These are phyloP conservation scores for Volucella bombylans DNA, from an alignment of 2,888 invertebrate species.

Conservation along the genomic window DNA sequence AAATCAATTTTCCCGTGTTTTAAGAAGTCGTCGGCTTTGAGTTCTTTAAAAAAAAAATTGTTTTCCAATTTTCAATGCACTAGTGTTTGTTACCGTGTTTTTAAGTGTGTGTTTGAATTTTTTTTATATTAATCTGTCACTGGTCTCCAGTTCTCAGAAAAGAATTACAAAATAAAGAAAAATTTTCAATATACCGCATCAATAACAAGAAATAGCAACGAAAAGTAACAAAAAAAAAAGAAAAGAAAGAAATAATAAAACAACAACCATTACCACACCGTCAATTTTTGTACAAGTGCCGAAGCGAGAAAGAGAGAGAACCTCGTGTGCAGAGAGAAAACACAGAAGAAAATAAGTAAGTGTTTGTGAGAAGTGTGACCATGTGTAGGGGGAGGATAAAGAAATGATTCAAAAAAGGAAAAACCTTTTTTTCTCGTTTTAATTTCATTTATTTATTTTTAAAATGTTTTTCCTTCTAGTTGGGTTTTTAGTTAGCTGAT, in stretches of 20 bases:
- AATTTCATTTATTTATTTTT: slow-evolving; percentile 10
- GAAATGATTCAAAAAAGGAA: too few relatives aligned
- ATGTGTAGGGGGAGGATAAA: too few relatives aligned
- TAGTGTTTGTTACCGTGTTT: slow-evolving; percentile 10
- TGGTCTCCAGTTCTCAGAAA: slow-evolving; percentile 21
- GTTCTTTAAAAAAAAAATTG: too few relatives aligned
- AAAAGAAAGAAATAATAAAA: slow-evolving; percentile 2
- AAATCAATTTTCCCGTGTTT: slow-evolving; percentile 66
- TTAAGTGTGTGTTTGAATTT: background rate
- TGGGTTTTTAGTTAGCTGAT: too few relatives aligned
- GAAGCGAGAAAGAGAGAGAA: slow-evolving; percentile 2
- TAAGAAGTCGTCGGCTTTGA: too few relatives aligned
- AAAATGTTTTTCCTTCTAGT: background rate
- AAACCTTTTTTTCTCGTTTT: background rate
- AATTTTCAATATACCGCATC: slow-evolving; percentile 40
- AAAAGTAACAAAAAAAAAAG: slow-evolving; percentile 8
- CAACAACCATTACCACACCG: slow-evolving; percentile 25
- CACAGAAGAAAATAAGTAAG: slow-evolving; percentile 32
- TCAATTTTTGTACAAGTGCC: slow-evolving; percentile 28
- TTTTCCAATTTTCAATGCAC: background rate
- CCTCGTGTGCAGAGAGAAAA: background rate
- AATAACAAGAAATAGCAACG: slow-evolving; percentile 15
- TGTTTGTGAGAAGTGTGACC: slow-evolving; percentile 15
- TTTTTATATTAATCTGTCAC: background rate
- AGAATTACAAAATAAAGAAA: slow-evolving; percentile 32